A percentile compares a stretch with the other conserved stretches of the same genome.
Evolutionary conservation across 1,140 invertebrate species (phyloP).

Genomic region (Orchestia grillus): DNA sequence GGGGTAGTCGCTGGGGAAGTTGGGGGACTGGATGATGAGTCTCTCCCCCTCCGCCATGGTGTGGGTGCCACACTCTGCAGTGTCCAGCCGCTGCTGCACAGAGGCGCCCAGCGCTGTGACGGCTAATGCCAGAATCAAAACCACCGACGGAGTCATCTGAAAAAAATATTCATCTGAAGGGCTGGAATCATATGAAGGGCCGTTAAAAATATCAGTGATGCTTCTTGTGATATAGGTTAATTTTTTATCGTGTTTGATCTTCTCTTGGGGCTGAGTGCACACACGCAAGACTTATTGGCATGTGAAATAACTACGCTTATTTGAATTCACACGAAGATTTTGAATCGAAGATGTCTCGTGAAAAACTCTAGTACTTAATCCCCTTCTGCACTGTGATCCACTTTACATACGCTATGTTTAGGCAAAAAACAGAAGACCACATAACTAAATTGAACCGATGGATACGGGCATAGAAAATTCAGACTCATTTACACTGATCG

Average conservation of each 20-base stretch:
- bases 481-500: too few relatives aligned
- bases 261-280: not conserved
- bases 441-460: too few relatives aligned
- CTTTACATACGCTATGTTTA: too few relatives aligned
- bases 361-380: too few relatives aligned
- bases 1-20: slow-evolving; percentile 48
- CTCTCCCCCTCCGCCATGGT: slow-evolving; percentile 28
- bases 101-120: not conserved
- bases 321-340: not conserved
- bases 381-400: too few relatives aligned
- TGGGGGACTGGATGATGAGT: slow-evolving; percentile 42
- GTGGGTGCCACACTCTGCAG: slow-evolving; percentile 1
- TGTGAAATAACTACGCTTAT: not conserved
- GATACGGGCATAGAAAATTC: too few relatives aligned
- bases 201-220: not conserved
- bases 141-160: not conserved
- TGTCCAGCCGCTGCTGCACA: not conserved
- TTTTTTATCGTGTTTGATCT: not conserved
- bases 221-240: not conserved
- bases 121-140: not conserved
- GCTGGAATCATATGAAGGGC: too few relatives aligned
- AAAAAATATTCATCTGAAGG: too few relatives aligned
- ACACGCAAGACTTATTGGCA: not conserved
- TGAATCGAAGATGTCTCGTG: too few relatives aligned
- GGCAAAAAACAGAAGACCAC: too few relatives aligned